Evolutionary conservation across 2,888 invertebrate species (phyloP).

Genomic region (Trimorus sp.): DNA sequence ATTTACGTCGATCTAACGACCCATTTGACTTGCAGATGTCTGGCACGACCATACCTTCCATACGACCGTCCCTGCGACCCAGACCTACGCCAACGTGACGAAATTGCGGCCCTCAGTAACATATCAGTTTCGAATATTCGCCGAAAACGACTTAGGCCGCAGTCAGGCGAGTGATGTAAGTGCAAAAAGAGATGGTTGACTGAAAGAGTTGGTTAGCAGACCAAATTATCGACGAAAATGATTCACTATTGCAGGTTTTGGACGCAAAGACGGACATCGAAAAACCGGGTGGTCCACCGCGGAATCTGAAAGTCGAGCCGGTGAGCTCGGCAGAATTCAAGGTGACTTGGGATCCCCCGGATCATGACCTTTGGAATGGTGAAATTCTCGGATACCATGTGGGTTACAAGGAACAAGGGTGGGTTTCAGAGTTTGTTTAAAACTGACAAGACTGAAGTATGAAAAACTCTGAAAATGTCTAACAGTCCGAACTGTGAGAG

Average conservation of each 20-base stretch:
- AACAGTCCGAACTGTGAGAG: too few species aligned
- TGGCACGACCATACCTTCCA: slow-evolving; percentile 93
- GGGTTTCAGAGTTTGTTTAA: too few species aligned
- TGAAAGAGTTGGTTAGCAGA: neutral
- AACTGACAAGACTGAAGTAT: too few species aligned
- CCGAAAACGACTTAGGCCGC: slow-evolving; percentile 93
- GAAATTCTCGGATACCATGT: slow-evolving; percentile 93
- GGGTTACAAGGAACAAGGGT: slow-evolving; percentile 87
- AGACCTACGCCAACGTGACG: slow-evolving; percentile 90
- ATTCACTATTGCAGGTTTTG: slow-evolving; percentile 72
- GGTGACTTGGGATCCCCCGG: slow-evolving; percentile 94
- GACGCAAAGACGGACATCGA: slow-evolving; percentile 80
- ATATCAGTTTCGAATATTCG: slow-evolving; percentile 93
- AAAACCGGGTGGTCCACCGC: slow-evolving; percentile 89
- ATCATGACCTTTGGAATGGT: slow-evolving; percentile 93
- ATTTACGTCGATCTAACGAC: too few species aligned
- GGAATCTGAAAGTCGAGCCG: slow-evolving; percentile 91
- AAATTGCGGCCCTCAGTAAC: slow-evolving; percentile 92
- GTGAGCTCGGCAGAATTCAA: slow-evolving; percentile 92
- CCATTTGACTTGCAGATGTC: slow-evolving; percentile 83
- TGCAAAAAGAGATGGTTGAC: too few species aligned
- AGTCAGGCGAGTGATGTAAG: slow-evolving; percentile 92
- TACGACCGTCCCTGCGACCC: slow-evolving; percentile 91
- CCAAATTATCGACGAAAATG: neutral
- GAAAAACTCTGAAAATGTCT: too few species aligned